Percentiles rank a stretch among this genome's conserved stretches.
Evolutionary conservation across 1,140 invertebrate species (phyloP).

Genomic region (Drosophila nannoptera): DNA sequence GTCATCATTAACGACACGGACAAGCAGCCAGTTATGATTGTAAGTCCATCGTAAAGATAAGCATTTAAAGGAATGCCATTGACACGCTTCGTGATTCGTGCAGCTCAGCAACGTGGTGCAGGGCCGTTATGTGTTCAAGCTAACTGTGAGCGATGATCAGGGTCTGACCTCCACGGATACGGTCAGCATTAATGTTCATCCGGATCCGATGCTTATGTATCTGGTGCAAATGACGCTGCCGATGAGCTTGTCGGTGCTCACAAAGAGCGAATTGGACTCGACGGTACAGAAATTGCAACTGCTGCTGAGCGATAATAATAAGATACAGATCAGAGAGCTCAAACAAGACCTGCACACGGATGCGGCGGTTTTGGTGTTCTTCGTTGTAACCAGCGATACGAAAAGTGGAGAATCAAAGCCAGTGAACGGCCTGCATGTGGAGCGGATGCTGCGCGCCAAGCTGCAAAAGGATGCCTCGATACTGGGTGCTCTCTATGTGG

Average conservation of each 20-base stretch:
- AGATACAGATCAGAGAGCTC: slow-evolving; percentile 83
- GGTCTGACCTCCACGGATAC: slow-evolving; percentile 89
- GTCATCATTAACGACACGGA: slow-evolving; percentile 87
- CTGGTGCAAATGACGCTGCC: slow-evolving; percentile 90
- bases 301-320: slow-evolving; percentile 86
- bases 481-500: slow-evolving; percentile 86
- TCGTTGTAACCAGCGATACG: slow-evolving; percentile 79
- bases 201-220: slow-evolving; percentile 87
- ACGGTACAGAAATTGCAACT: slow-evolving; percentile 80
- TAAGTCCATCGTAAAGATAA: slow-evolving; percentile 70
- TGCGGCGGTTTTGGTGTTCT: slow-evolving; percentile 83
- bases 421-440: slow-evolving; percentile 82
- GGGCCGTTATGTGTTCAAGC: slow-evolving; percentile 92
- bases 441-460: slow-evolving; percentile 83
- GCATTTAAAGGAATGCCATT: not conserved
- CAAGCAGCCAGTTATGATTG: slow-evolving; percentile 87
- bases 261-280: slow-evolving; percentile 79
- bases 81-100: slow-evolving; percentile 42
- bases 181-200: slow-evolving; percentile 91
- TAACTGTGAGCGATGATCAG: slow-evolving; percentile 94
- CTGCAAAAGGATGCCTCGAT: slow-evolving; percentile 85
- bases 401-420: slow-evolving; percentile 79
- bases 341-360: slow-evolving; percentile 83
- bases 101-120: slow-evolving; percentile 90
- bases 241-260: slow-evolving; percentile 82